Evolutionary conservation across 2,888 invertebrate species (phyloP), one percentile per base, ranked within the genome.

Genomic region (Acrobasis repandana): DNA sequence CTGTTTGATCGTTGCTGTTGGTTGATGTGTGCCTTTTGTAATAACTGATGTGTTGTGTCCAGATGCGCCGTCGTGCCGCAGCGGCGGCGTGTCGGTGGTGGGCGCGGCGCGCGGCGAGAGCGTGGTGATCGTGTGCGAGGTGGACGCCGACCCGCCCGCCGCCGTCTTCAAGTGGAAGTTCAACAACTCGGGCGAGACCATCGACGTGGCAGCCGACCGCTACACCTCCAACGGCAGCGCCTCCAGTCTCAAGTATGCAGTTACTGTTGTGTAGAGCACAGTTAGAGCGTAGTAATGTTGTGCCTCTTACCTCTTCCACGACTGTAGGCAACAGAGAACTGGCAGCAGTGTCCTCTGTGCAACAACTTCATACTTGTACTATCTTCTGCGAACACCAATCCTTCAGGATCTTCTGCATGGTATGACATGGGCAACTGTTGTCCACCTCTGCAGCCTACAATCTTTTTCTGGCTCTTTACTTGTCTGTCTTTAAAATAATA

Each of bases 91-190:
- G 72, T 91, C 96, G 65, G 95, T 97, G 80, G 97, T 97, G 74
- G 98, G 98, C 16, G 98, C 97, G 66, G 97, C 97, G 66, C 94
- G 97, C 61, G 96, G 96, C 67, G 98, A 98, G 92, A 95, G 95
- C 61, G 95, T 97, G 71, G 95, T 97, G 85, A 96, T 98, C 74
- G 94, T 95, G 64, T 98, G 98, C 89, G 96, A 96, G 90, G 96
- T 98, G 77, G 97, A 98, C 86, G 96, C 98, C 11, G 97, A 98
- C 93, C 98, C 98, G 33, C 97, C 97, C 58, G 97, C 97, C 61
- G 96, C 96, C 73, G 95, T 95, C 79, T 98, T 98, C 93, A 95
- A 96, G 73, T 98, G 98, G 98, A 97, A 97, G 93, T 97, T 98
- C 93, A 98, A 98, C 93, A 97, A 97, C 92, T 97, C 97, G 11